Evolutionary conservation across 1,140 invertebrate genomes (phyloP), one percentile per base, ranked within the genome.

Genomic region (Melitaea cinxia): DNA sequence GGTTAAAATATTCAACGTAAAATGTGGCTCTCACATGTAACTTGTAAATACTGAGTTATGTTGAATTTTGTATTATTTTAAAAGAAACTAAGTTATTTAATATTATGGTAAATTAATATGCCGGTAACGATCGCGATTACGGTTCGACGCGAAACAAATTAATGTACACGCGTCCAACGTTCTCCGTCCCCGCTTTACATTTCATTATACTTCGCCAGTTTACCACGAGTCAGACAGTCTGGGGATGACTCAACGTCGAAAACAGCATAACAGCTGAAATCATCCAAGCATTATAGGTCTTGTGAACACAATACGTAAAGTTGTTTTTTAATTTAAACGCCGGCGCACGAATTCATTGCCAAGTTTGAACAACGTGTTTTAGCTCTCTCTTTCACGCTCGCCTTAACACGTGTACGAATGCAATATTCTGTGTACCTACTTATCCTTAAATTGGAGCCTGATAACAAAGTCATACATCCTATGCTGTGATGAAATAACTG

Each of bases 321-420:
- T 59, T 56, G 28, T 69, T 52, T 80, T 75, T 82, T 12, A 42
- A 12, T 26, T 55, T 37, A 15, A 35, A 33, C 2, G n/a, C 12
- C 6, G 55, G 6, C 26, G 50, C 70, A 59, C 70, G 67, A 83
- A 82, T 85, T 88, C 83, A 85, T 75, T 86, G 85, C 85, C 84
- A 90, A 90, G 83, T 85, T 88, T 85, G 82, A 77, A 80, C 73
- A 85, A 86, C 84, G 82, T 78, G 79, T 86, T 90, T 82, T 75
- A 60, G 64, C 64, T 74, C 64, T 80, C 70, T 80, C 83, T 80
- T 69, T 83, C 80, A 73, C 71, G 60, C 70, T 53, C 72, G 56
- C 53, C 52, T 63, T 39, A 67, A 89, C 83, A 87, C 83, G 79
- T 86, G 84, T 77, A 69, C 30, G 69, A 71, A 71, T 81, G 73